These are phyloP conservation scores for Sepioteuthis lessoniana DNA, from an alignment of 2,888 invertebrate genomes.

Conservation along the genomic window DNA sequence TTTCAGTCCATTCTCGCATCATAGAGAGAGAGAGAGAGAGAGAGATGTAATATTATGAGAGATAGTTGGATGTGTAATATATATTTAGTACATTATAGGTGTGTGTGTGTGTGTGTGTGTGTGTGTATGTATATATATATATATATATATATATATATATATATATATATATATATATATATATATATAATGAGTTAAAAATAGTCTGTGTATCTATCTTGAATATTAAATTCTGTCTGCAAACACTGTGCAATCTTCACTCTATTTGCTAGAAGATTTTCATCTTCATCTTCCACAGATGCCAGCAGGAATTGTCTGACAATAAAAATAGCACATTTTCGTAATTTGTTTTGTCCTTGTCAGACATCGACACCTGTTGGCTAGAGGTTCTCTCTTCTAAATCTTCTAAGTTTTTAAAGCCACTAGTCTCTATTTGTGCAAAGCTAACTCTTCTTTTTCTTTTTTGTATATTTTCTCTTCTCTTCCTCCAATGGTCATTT, in stretches of 20 bases:
- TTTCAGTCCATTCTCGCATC: too few species aligned
- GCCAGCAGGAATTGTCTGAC: constrained; percentile 2
- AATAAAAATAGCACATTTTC: not conserved
- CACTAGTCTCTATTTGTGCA: not conserved
- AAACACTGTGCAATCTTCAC: not conserved
- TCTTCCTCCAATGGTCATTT: not conserved
- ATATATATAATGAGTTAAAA: not conserved
- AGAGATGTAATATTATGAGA: too few species aligned
- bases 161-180: not conserved
- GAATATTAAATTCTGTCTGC: not conserved
- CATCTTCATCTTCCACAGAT: not conserved
- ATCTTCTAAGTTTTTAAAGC: not conserved
- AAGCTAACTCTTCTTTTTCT: not conserved
- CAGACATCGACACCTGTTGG: not conserved
- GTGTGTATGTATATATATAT: not conserved
- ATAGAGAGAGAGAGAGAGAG: too few species aligned
- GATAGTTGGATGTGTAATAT: too few species aligned
- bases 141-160: not conserved
- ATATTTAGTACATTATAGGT: too few species aligned
- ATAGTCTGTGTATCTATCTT: not conserved
- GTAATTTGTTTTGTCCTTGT: not conserved
- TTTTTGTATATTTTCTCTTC: not conserved
- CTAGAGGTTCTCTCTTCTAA: not conserved
- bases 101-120: too few species aligned
- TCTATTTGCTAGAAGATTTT: not conserved